phyloP scores from a whole-genome alignment of 1,140 invertebrate species.

The Heliconius nattereri region DNA sequence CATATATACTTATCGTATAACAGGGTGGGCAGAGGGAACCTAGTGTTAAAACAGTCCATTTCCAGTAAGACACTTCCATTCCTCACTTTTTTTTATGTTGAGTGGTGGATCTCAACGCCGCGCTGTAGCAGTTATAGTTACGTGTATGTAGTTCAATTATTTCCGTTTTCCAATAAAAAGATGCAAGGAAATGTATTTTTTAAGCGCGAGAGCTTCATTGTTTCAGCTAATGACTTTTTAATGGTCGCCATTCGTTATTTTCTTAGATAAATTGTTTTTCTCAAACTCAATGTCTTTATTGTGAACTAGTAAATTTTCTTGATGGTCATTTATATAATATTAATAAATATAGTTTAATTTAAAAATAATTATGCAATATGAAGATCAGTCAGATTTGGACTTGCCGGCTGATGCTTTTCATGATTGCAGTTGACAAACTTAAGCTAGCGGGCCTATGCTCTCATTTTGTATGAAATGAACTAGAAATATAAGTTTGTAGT shows the following conservation, averaged over 20 bases:
- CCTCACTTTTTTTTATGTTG: no score
- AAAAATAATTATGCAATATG: no score
- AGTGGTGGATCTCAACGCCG: no score
- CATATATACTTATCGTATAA: no score
- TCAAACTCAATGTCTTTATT: neutral
- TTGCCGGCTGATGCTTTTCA: no score
- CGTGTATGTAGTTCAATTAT: neutral
- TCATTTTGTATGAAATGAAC: neutral
- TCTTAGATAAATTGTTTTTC: slow-evolving; percentile 26
- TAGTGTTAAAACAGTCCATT: no score
- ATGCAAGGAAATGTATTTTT: slow-evolving; percentile 23
- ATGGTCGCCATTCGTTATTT: slow-evolving; percentile 23
- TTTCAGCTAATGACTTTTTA: slow-evolving; percentile 32
- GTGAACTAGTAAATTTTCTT: neutral
- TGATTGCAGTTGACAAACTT: neutral
- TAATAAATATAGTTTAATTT: neutral
- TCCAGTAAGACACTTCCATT: no score
- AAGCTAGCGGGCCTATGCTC: neutral
- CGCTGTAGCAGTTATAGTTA: neutral
- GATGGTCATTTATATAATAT: neutral
- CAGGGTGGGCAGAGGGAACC: no score
- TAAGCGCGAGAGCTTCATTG: slow-evolving; percentile 14
- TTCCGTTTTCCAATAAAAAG: slow-evolving; percentile 13
- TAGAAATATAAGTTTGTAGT: no score
- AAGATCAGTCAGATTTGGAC: no score